phyloP scores from a whole-genome alignment of 2,797 vertebrate species.

The Falco biarmicus region DNA sequence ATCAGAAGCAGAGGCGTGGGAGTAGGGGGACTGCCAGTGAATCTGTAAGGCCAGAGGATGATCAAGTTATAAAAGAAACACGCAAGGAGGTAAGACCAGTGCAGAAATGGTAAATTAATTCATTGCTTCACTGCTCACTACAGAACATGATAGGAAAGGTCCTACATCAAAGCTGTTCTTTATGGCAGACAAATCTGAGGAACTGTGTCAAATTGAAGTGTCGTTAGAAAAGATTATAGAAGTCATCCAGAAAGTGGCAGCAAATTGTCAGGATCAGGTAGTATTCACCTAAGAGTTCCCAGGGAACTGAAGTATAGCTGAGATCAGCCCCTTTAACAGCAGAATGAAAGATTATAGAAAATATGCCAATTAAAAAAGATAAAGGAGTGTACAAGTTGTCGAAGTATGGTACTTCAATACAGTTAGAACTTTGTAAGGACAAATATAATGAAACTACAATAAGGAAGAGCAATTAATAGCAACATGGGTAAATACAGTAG shows the following conservation, averaged over 20 bases:
- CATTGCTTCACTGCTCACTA: neutral
- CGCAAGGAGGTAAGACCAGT: neutral
- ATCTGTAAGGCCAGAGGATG: neutral
- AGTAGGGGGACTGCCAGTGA: neutral
- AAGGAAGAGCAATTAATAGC: neutral
- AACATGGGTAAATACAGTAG: neutral
- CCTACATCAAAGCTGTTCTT: neutral
- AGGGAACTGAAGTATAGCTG: neutral
- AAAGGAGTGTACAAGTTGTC: neutral
- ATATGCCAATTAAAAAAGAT: neutral
- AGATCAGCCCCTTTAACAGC: neutral
- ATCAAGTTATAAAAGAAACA: neutral
- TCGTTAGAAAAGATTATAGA: neutral
- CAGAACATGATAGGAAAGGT: neutral
- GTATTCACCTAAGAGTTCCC: neutral
- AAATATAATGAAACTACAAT: neutral
- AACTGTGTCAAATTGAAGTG: neutral
- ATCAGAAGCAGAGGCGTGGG: neutral
- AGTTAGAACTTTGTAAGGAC: neutral
- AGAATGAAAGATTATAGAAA: neutral
- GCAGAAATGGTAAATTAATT: neutral
- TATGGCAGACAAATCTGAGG: neutral
- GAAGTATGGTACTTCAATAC: neutral
- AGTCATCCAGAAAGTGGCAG: neutral
- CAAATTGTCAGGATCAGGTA: neutral